Percentiles rank a stretch among this genome's conserved stretches.
These are phyloP conservation scores for Macquaria ambigua DNA, from an alignment of 2,113 vertebrate genomes.

Conservation along the genomic window DNA sequence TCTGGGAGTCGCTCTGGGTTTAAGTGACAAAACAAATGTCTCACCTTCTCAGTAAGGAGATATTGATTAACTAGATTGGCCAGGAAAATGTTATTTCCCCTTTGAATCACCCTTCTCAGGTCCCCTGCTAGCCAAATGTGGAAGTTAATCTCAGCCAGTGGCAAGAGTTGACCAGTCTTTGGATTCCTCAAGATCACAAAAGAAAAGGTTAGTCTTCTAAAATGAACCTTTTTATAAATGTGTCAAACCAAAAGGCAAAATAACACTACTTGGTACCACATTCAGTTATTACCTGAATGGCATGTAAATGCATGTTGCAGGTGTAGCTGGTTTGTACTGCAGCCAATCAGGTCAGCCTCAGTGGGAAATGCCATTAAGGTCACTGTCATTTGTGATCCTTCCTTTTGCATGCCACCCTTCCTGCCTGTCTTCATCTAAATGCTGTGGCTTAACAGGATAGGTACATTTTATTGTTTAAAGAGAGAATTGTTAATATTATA, in stretches of 20 bases:
- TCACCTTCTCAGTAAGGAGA: not conserved
- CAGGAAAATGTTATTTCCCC: not conserved
- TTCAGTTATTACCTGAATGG: not conserved
- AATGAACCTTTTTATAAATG: not conserved
- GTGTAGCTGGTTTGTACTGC: not conserved
- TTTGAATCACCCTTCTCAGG: not conserved
- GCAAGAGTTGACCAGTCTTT: not conserved
- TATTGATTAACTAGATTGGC: not conserved
- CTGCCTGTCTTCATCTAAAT: not conserved
- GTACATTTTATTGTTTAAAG: not conserved
- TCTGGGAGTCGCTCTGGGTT: not conserved
- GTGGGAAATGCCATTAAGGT: conserved; percentile 33
- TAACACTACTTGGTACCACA: not conserved
- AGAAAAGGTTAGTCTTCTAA: not conserved
- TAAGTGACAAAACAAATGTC: not conserved
- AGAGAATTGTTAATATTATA: not conserved
- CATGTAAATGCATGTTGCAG: not conserved
- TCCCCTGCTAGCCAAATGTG: not conserved
- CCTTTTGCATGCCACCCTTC: not conserved
- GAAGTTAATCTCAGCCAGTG: too few relatives aligned
- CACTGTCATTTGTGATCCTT: conserved; percentile 20
- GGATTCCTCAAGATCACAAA: not conserved
- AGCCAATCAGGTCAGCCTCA: not conserved
- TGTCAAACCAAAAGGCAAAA: not conserved
- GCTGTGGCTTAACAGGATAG: not conserved